Evolutionary conservation across 1,140 invertebrate species (phyloP).

Genomic region (Drosophila miranda): DNA sequence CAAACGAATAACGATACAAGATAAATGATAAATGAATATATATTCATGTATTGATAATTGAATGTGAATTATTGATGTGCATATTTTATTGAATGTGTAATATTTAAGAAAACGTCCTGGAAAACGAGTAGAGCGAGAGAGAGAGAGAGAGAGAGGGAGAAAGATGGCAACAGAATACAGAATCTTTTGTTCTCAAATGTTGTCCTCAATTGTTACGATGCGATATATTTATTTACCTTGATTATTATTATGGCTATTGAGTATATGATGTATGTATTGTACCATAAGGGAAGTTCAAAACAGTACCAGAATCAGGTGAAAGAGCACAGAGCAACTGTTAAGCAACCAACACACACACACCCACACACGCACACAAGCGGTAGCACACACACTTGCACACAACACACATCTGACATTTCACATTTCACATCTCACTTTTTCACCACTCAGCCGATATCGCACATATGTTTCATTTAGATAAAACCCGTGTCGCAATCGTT

Average conservation of each 20-base stretch:
- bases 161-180: conserved; percentile 65
- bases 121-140: neutral
- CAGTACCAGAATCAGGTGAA: conserved; percentile 65
- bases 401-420: neutral
- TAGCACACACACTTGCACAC: conserved; percentile 7
- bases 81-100: conserved; percentile 75
- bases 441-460: conserved; percentile 6
- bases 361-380: neutral
- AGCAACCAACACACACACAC: conserved; percentile 19
- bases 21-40: conserved; percentile 21
- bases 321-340: conserved; percentile 53
- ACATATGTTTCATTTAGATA: conserved; percentile 16
- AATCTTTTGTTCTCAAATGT: conserved; percentile 80
- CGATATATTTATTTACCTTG: conserved; percentile 76
- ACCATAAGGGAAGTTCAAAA: conserved; percentile 56
- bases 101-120: conserved; percentile 12
- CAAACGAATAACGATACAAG: conserved; percentile 38
- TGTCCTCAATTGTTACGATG: conserved; percentile 74
- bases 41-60: conserved; percentile 14
- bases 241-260: conserved; percentile 50
- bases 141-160: conserved; percentile 18
- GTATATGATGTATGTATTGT: conserved; percentile 40
- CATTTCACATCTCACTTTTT: neutral
- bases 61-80: conserved; percentile 71
- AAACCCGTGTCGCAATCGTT: conserved; percentile 13